A percentile compares a stretch with the other conserved stretches of the same genome.
Evolutionary conservation across 2,113 vertebrate species (phyloP).

Genomic region (Excalfactoria chinensis): DNA sequence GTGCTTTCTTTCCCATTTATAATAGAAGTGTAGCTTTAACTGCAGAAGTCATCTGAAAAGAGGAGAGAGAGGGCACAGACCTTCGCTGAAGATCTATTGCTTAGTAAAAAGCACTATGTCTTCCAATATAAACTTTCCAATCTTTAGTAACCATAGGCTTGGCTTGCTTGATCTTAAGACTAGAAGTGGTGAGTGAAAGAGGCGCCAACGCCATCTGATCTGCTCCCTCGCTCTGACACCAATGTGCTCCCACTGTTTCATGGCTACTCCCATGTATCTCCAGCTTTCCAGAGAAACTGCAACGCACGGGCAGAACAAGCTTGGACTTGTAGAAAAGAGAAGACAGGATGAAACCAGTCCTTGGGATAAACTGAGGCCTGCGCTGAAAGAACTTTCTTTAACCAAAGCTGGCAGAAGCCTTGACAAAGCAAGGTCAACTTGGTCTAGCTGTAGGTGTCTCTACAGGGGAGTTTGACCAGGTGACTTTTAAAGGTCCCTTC

Average conservation of each 20-base stretch:
- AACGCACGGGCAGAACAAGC: background rate
- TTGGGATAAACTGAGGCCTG: background rate
- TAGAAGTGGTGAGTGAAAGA: accelerated
- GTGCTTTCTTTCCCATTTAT: background rate
- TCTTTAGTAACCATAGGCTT: background rate
- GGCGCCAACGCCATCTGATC: background rate
- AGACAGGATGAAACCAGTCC: background rate
- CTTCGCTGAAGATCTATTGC: background rate
- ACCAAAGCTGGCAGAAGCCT: background rate
- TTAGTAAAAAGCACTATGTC: background rate
- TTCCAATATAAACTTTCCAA: background rate
- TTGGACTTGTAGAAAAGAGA: background rate
- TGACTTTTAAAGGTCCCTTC: no score
- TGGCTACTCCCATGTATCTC: background rate
- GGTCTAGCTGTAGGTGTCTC: no score
- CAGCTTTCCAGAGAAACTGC: background rate
- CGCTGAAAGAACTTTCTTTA: background rate
- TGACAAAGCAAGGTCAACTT: background rate
- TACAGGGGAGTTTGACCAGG: no score
- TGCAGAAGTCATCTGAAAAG: background rate
- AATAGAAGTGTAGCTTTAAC: background rate
- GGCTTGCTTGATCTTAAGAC: background rate
- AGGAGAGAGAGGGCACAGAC: background rate
- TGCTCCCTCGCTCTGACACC: background rate
- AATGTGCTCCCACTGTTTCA: background rate